These are phyloP conservation scores for Nothocercus julius DNA, from an alignment of 2,113 vertebrate genomes.

Conservation along the genomic window DNA sequence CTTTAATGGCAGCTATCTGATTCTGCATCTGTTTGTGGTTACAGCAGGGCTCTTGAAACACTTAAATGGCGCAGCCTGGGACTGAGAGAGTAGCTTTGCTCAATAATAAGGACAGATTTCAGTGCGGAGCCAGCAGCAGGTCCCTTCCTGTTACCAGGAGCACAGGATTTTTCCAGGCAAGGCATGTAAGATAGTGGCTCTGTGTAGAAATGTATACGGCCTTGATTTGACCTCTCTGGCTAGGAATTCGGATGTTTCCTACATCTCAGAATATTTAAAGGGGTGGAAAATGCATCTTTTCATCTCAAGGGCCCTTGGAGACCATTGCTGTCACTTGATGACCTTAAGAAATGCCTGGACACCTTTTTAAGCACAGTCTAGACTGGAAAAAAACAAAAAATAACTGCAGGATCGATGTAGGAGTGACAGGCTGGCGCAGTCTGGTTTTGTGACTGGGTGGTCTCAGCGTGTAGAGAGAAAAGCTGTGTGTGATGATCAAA, in stretches of 20 bases:
- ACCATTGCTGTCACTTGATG: background rate
- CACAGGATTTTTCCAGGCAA: background rate
- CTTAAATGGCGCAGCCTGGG: background rate
- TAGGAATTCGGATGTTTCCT: background rate
- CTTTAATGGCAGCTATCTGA: background rate
- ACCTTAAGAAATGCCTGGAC: background rate
- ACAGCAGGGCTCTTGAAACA: background rate
- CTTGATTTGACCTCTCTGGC: background rate
- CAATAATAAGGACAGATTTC: background rate
- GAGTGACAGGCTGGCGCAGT: rapidly evolving
- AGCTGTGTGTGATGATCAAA: background rate
- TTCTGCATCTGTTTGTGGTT: background rate
- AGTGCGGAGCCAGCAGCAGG: background rate
- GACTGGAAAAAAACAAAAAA: background rate
- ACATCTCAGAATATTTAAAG: background rate
- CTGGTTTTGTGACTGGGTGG: background rate
- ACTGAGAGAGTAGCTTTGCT: background rate
- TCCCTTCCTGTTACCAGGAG: background rate
- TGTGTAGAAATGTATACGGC: background rate
- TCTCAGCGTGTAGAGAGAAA: background rate
- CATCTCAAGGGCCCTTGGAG: background rate
- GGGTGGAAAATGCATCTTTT: background rate
- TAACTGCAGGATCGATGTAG: background rate
- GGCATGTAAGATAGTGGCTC: background rate
- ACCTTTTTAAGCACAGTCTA: background rate